Evolutionary conservation across 2,888 invertebrate genomes (phyloP), one percentile per base, ranked within the genome.

Genomic region (Thymelicus sylvestris): DNA sequence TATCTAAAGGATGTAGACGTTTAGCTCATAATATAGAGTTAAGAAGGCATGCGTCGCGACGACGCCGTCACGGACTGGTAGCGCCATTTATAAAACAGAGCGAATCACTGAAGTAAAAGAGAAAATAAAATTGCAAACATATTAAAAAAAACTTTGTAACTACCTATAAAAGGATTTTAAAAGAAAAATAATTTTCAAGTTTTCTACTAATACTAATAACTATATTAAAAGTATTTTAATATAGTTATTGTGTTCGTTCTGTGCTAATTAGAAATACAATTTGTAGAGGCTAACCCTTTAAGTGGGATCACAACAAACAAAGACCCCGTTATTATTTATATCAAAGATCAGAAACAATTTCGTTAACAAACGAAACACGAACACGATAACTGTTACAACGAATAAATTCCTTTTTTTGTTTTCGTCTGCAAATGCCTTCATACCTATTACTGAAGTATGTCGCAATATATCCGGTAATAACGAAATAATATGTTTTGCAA

Each of bases 401-500:
- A 64, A 59, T 59, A 64, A 59, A 64, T 64, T 69, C 48, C 39
- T 69, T 62, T 69, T 63, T 67, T 64, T 72, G 71, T 61, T 71
- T 73, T 71, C 66, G 65, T 65, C 57, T 67, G 63, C 57, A 59
- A 72, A 68, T 82, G 81, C 80, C 82, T 81, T 81, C 79, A 82
- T 83, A 81, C 84, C 82, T 85, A 84, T 85, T 83, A 82, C 83
- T 76, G 81, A 81, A 86, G 87, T 85, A 86, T 86, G 87, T 88
- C 87, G 85, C 88, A 87, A 90, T 91, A 89, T 88, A 88, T 88
- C 87, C 81, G 85, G 90, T 87, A 91, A 91, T 91, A 92, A 91
- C 89, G 87, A 86, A 91, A 91, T 92, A 92, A 91, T 90, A 92
- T 89, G 90, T 90, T 90, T 90, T 87, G 86, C 82, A 84, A 91